Base-by-base conservation (phyloP, 2,113 vertebrate species). In the Rissa tridactyla region DNA sequence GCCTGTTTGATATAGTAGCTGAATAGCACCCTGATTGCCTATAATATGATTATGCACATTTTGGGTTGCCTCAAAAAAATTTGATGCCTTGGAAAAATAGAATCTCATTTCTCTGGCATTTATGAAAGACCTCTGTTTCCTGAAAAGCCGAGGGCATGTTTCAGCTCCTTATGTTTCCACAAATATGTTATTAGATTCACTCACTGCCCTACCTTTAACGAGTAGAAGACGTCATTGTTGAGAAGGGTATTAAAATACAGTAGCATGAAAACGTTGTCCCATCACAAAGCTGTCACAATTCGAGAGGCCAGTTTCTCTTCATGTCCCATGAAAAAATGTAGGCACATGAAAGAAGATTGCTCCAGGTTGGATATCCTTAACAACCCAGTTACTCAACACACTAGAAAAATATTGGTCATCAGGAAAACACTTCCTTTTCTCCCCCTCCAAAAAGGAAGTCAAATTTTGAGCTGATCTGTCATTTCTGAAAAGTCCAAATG, bases 1-100 rank as follows among this genome's bases (percentile, higher is more conserved):
- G 92, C 49, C 91, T 87, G 90, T 96, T 97, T 95, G 95, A 96
- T 95, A 87, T 88, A 92, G 81, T 61, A 96, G 96, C 91, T 85
- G 42, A 68, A 91, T 22, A 68, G 51, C 91, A 93, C 90, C 86
- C 64, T 96, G 96, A 92, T 96, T 96, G 91, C 81, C 88, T 73
- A 52, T 87, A 83, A 92, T 92, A 60, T 86, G 89, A 89, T 94
- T 94, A 87, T 54, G 61, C 47, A 82, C 90, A 40, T 86, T 93
- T 97, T 36, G 30, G 54, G 23, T 52, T 77, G 22, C 70, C 79
- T 69, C 19, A 77, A 36, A 78, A 90, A 58, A 57, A 73, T 5
- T 17, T 27, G 81, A 88, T 95, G 92, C 62, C 89, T 96, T 96
- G 78, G 75, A 80, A 96, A 97, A 97, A 95, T 77, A 97, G 54